These are phyloP conservation scores for Harpalus rufipes DNA, from an alignment of 2,888 invertebrate genomes.

Conservation along the genomic window DNA sequence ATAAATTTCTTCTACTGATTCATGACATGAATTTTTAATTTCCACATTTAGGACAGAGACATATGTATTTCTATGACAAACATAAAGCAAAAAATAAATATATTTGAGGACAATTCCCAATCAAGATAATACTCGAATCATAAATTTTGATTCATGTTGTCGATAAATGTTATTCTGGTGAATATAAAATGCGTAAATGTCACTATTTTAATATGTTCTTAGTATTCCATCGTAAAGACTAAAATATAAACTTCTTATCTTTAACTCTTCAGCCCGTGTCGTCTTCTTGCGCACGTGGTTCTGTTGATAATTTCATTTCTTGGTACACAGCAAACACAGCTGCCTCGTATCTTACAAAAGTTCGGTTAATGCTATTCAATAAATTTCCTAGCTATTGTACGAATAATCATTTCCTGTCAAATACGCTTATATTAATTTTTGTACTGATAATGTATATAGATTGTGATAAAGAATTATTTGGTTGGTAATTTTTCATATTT, in stretches of 20 bases:
- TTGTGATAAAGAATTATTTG: slow-evolving; percentile 15
- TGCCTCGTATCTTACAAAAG: slow-evolving; percentile 20
- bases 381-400: slow-evolving; percentile 24
- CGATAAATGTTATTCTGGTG: too few relatives aligned
- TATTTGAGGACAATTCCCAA: too few relatives aligned
- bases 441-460: slow-evolving; percentile 25
- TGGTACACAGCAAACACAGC: slow-evolving; percentile 36
- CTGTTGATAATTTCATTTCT: slow-evolving; percentile 49
- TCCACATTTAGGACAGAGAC: too few relatives aligned
- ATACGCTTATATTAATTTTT: slow-evolving; percentile 22
- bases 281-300: slow-evolving; percentile 27
- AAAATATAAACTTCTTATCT: slow-evolving; percentile 25
- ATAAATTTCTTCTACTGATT: too few relatives aligned
- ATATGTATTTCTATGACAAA: too few relatives aligned
- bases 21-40: too few relatives aligned
- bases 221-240: slow-evolving; percentile 5
- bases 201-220: slow-evolving; percentile 8
- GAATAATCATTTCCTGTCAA: slow-evolving; percentile 49
- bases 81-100: too few relatives aligned
- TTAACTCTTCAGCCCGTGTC: slow-evolving; percentile 40
- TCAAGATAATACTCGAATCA: too few relatives aligned
- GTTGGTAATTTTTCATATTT: slow-evolving; percentile 11
- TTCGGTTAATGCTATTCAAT: neutral
- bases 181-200: too few relatives aligned
- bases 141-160: neutral